Evolutionary conservation across 1,140 invertebrate genomes (phyloP), one percentile per base, ranked within the genome.

Genomic region (Bilobella aurantiaca): DNA sequence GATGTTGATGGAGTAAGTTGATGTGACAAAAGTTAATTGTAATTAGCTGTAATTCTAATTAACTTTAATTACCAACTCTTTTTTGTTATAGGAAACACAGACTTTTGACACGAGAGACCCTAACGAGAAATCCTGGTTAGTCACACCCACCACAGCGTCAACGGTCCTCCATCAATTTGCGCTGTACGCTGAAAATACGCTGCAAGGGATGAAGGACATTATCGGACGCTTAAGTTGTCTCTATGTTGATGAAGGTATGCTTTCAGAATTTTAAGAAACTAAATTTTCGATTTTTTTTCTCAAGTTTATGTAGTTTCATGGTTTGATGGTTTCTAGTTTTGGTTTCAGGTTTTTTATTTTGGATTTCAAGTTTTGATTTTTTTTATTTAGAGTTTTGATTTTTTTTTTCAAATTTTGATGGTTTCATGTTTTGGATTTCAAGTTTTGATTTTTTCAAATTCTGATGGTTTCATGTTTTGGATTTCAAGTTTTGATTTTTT

Each of bases 1-100:
- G 64, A 66, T 46, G 27, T 58, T 0, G 58, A 60, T 21, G 29
- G 27, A 1, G 67, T 68, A 68, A 62, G 58, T 12, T 29, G 14
- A 12, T 59, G 18, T 18, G 29, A 21, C 12, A 57, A 57, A 23
- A n/a, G 8, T 53, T 25, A 29, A 16, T 59, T 25, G n/a, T n/a
- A n/a, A 59, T 59, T 59, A 8, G 58, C 27, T 59, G 3, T 21
- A 25, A 59, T 59, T 25, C 12, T 21, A 59, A 59, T 14, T 29
- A 29, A 29, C 14, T 25, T 25, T 14, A 59, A 59, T 27, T 29
- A 2, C 28, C 25, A 12, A 42, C 46, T 8, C 27, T 18, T 12
- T 21, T 34, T 61, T 61, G 25, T 53, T 53, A 14, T 28, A 32
- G 58, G 30, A 30, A 59, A 30, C 27, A 8, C 5, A 14, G 12